phyloP scores from a whole-genome alignment of 2,113 vertebrate species.

The Pseudopodoces humilis region DNA sequence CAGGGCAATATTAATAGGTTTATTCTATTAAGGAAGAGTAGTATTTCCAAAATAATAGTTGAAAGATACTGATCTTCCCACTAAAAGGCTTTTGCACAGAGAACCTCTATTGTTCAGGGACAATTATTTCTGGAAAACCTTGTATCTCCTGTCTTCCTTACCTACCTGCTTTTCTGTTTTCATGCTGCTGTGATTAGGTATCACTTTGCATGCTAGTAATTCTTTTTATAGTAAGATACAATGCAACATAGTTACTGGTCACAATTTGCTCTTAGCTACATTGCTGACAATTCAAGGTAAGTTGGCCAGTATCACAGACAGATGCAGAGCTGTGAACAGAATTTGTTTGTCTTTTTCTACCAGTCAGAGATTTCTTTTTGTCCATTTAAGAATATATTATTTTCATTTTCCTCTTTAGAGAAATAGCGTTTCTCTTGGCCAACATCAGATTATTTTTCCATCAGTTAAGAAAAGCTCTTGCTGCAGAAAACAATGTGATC shows the following conservation, averaged over 20 bases:
- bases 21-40: background rate
- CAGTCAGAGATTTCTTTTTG: background rate
- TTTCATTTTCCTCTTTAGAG: background rate
- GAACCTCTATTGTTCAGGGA: background rate
- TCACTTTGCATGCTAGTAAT: background rate
- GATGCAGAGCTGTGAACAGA: background rate
- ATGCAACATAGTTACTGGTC: background rate
- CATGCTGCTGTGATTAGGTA: background rate
- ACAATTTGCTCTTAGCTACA: background rate
- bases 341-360: background rate
- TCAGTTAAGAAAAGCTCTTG: background rate
- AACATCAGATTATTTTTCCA: background rate
- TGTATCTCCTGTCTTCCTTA: background rate
- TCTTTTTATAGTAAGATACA: background rate
- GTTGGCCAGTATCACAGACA: background rate
- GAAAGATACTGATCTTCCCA: background rate
- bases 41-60: background rate
- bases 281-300: background rate
- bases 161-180: background rate
- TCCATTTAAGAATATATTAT: background rate
- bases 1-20: background rate
- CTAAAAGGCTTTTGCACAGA: background rate
- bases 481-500: background rate
- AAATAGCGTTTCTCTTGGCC: background rate
- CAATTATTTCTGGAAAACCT: background rate